Conservation (phyloP, 2,797 vertebrate genomes). For the Muscicapa striata region DNA sequence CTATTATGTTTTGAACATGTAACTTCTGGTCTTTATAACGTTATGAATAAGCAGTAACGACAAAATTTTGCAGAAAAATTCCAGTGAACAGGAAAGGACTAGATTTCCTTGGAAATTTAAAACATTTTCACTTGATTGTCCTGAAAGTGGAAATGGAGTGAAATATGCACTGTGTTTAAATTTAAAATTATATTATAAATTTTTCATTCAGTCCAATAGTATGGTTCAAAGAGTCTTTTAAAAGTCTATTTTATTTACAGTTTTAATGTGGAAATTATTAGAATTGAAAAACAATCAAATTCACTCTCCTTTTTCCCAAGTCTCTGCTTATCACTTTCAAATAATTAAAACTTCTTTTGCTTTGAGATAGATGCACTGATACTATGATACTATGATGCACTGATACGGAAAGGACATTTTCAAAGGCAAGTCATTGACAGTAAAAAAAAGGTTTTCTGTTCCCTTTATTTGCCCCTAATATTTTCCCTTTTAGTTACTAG, state of each 20-base stretch:
- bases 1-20: neutral
- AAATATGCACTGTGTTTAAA: neutral
- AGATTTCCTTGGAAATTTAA: neutral
- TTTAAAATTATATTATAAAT: neutral
- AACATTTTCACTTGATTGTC: neutral
- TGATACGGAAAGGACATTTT: constrained; percentile 35
- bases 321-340: neutral
- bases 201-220: neutral
- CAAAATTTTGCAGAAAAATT: neutral
- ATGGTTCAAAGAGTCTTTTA: neutral
- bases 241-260: neutral
- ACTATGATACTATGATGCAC: no score
- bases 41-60: neutral
- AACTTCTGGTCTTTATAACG: neutral
- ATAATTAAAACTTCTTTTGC: constrained; percentile 14
- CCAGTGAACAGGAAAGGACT: neutral
- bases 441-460: constrained; percentile 74
- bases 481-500: constrained; percentile 80
- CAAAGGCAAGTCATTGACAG: constrained; percentile 82
- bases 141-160: neutral
- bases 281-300: neutral
- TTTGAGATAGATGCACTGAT: neutral
- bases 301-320: neutral
- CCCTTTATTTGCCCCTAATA: constrained; percentile 75
- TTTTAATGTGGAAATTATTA: neutral